Evolutionary conservation across 2,888 invertebrate genomes (phyloP), one percentile per base, ranked within the genome.

Genomic region (Drosophila mimetica): DNA sequence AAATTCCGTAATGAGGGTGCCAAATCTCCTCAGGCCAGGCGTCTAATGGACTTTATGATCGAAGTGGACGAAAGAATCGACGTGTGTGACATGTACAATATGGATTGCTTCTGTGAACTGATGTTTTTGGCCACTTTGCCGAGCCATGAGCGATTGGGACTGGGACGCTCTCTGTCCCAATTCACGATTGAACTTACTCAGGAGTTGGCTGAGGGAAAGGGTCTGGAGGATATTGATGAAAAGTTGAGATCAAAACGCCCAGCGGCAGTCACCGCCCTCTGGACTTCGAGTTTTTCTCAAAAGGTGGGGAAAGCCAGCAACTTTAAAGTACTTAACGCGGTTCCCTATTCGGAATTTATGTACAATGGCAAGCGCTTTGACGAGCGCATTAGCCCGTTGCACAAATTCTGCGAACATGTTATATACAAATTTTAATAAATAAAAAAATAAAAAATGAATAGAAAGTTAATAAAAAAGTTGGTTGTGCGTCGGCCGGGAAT

Each of bases 21-120:
- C 80, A 93, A 93, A 50, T 92, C 93, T 55, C 91, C 93, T 6
- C 93, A 94, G 1, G 93, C 95, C 0, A 92, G 92, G 48, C 92
- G 92, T 0, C 90, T 96, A 0, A 92, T 95, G 74, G 90, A 94
- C 65, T 95, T 94, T 84, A 95, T 95, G 95, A 93, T 94, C 18
- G 90, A 93, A 46, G 92, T 94, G 5, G 95, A 96, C 72, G 90
- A 89, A 0, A 91, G 91, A 65, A 92, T 93, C 39, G 93, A 95
- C 86, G 91, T 95, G 1, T 95, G 95, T 88, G 92, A 93, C 55
- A 92, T 93, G 89, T 94, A 93, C 77, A 92, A 93, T 18, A 93
- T 93, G 0, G 93, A 94, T 60, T 94, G 94, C 86, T 92, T 94
- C 2, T 83, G 95, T 41, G 96, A 96, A 90, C 89, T 95, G 14